These are phyloP conservation scores for Arge pagana DNA, from an alignment of 2,888 invertebrate genomes.

Conservation along the genomic window DNA sequence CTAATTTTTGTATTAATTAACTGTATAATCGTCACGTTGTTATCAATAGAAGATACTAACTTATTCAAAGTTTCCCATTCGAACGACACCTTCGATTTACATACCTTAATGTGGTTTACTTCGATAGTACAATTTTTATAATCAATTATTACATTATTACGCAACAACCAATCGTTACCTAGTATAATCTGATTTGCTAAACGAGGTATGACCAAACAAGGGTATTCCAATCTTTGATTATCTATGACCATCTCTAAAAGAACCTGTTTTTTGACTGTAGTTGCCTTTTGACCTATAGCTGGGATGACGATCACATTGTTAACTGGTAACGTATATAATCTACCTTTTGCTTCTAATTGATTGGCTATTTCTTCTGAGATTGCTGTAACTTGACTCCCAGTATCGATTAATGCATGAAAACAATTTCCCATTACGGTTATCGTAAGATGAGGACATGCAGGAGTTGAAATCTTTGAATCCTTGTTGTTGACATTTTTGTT, in stretches of 20 bases:
- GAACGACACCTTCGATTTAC: not conserved
- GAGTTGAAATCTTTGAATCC: not conserved
- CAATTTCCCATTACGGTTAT: not conserved
- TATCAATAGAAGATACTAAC: conserved; percentile 6
- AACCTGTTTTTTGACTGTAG: conserved; percentile 16
- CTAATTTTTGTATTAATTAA: not conserved
- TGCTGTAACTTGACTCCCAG: conserved; percentile 27
- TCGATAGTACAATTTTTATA: conserved; percentile 17
- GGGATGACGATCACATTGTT: conserved; percentile 18
- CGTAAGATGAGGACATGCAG: conserved; percentile 6
- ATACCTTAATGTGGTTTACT: not conserved
- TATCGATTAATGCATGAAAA: conserved; percentile 22
- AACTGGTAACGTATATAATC: conserved; percentile 18
- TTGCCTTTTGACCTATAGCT: conserved; percentile 25
- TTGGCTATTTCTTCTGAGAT: conserved; percentile 25
- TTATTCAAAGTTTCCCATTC: conserved; percentile 4
- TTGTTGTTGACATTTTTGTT: not conserved
- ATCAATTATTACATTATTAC: conserved; percentile 14
- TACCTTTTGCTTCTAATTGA: not conserved
- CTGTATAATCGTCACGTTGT: not conserved
- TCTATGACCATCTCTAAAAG: not conserved
- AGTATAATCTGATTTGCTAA: conserved; percentile 9
- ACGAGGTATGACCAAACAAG: conserved; percentile 2
- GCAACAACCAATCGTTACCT: conserved; percentile 15
- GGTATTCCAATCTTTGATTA: not conserved